phyloP scores from a whole-genome alignment of 2,888 invertebrate genomes.

The Idaea dimidiata region DNA sequence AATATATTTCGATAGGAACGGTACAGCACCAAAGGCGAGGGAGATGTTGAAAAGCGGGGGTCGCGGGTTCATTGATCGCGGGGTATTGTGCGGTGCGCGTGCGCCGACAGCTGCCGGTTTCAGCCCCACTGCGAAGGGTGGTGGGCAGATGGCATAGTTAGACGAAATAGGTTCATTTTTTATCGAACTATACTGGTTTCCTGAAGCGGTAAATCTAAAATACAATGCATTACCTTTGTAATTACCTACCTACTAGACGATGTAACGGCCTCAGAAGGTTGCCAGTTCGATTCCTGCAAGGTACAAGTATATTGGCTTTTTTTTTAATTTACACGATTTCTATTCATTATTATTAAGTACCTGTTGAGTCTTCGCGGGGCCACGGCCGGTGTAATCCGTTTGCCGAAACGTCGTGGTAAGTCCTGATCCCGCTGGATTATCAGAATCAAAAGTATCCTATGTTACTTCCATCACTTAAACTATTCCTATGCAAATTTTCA shows the following conservation, averaged over 20 bases:
- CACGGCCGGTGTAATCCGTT: too few relatives aligned
- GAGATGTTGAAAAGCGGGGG: slow-evolving; percentile 40
- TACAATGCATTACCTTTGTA: slow-evolving; percentile 7
- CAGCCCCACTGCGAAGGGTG: slow-evolving; percentile 49
- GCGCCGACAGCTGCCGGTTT: slow-evolving; percentile 68
- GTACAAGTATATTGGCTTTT: too few relatives aligned
- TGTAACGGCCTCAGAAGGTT: too few relatives aligned
- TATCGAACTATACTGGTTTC: slow-evolving; percentile 36
- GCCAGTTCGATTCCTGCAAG: too few relatives aligned
- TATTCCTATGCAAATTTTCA: too few relatives aligned
- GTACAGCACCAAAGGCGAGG: slow-evolving; percentile 33
- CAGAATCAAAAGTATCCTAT: too few relatives aligned
- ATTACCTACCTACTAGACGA: not conserved
- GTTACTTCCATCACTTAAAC: too few relatives aligned
- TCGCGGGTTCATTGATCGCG: slow-evolving; percentile 74
- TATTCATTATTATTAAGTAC: too few relatives aligned
- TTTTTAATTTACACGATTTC: too few relatives aligned
- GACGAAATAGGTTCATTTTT: slow-evolving; percentile 37
- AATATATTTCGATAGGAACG: slow-evolving; percentile 25
- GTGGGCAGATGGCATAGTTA: slow-evolving; percentile 61
- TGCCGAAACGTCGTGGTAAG: too few relatives aligned
- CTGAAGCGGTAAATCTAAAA: slow-evolving; percentile 23
- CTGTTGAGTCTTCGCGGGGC: too few relatives aligned
- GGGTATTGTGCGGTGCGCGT: slow-evolving; percentile 67
- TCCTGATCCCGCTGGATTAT: too few relatives aligned